Conservation (phyloP, 2,888 invertebrate genomes). For the Apantesis nais region DNA sequence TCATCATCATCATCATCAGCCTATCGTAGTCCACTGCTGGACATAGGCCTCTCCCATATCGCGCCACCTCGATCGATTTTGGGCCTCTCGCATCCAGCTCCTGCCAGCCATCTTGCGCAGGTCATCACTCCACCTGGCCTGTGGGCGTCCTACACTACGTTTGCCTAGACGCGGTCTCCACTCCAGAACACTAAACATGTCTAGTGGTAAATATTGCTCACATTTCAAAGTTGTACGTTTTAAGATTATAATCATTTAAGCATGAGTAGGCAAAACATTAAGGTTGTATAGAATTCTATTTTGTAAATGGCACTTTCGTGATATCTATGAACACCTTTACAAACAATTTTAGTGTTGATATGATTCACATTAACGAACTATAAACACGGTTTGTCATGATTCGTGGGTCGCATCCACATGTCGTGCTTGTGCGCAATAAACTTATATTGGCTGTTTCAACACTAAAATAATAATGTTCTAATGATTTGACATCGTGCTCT, state of each 20-base stretch:
- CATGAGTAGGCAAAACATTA: not conserved
- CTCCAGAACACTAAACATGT: no score
- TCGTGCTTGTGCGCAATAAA: conserved; percentile 67
- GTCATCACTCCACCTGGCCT: no score
- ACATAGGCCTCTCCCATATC: no score
- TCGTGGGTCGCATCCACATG: conserved; percentile 56
- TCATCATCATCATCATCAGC: no score
- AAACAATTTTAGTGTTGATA: conserved; percentile 51
- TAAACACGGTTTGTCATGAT: conserved; percentile 45
- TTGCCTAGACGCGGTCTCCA: no score
- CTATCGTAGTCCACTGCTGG: no score
- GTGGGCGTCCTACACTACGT: no score
- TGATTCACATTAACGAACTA: conserved; percentile 51
- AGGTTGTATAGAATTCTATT: not conserved
- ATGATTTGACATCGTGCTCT: conserved; percentile 42
- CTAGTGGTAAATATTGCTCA: not conserved
- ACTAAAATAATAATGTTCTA: conserved; percentile 52
- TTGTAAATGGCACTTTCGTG: conserved; percentile 18
- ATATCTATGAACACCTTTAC: conserved; percentile 29
- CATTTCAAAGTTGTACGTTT: not conserved
- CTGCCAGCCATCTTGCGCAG: no score
- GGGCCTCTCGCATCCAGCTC: no score
- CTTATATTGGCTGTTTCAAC: conserved; percentile 60
- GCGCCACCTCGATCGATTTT: no score
- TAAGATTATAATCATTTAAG: not conserved